Percentiles rank a stretch among this genome's conserved stretches.
Evolutionary conservation across 2,888 invertebrate genomes (phyloP).

Genomic region (Imbricaverruca yamaguchii): DNA sequence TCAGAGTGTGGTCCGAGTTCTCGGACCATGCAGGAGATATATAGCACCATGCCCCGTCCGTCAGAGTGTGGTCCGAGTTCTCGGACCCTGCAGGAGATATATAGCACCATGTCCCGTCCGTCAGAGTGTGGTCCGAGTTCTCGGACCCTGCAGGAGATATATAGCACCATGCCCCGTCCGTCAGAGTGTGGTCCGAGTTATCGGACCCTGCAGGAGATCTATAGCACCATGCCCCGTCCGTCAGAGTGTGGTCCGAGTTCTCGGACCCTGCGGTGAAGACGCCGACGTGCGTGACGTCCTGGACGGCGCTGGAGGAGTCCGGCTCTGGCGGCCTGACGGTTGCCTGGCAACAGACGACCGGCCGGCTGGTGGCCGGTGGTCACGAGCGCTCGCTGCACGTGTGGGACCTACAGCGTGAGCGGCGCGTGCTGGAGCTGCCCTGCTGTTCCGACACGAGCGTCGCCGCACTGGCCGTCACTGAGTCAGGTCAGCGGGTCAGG

Average conservation of each 20-base stretch:
- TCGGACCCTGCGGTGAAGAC: neutral
- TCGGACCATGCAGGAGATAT: neutral
- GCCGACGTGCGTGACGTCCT: neutral
- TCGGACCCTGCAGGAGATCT: neutral
- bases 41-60: neutral
- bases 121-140: neutral
- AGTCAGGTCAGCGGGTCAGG: neutral
- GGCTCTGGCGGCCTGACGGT: neutral
- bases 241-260: slow-evolving; percentile 1
- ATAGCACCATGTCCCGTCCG: neutral
- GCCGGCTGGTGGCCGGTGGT: neutral
- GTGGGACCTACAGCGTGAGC: slow-evolving; percentile 16
- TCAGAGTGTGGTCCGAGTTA: neutral
- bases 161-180: neutral
- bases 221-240: neutral
- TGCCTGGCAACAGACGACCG: neutral
- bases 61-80: neutral
- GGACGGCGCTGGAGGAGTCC: neutral
- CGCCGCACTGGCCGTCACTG: neutral
- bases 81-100: neutral
- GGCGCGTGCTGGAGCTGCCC: neutral
- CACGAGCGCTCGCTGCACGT: neutral
- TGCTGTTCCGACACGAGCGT: neutral
- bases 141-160: neutral
- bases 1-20: neutral